phyloP scores from a whole-genome alignment of 2,888 invertebrate genomes.

The Conomelus anceps region DNA sequence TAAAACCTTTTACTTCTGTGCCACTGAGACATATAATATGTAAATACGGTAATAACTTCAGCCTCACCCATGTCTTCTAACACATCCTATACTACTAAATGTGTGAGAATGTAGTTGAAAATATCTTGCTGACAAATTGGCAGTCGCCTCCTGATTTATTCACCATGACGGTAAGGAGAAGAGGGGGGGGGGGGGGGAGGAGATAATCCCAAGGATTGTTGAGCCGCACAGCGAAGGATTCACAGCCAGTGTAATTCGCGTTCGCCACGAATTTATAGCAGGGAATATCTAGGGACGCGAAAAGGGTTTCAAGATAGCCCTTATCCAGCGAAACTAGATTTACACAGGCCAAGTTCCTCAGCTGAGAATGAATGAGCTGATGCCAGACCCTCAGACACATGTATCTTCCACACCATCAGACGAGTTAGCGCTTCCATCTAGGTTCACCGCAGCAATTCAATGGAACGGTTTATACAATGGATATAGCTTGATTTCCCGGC shows the following conservation, averaged over 20 bases:
- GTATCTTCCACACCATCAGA: neutral
- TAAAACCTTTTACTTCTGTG: too few species aligned
- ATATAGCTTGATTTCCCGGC: neutral
- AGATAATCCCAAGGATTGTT: neutral
- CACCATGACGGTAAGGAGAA: too few species aligned
- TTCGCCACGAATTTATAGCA: neutral
- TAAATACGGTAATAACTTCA: too few species aligned
- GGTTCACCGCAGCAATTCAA: neutral
- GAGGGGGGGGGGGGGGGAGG: neutral
- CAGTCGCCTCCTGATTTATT: neutral
- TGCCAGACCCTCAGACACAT: neutral
- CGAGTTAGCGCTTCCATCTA: neutral
- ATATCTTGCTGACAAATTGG: neutral
- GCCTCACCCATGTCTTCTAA: too few species aligned
- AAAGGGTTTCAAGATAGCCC: neutral
- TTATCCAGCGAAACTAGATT: neutral
- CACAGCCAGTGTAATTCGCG: neutral
- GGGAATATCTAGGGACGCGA: neutral
- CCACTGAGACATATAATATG: too few species aligned
- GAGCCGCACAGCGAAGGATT: neutral
- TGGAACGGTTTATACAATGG: neutral
- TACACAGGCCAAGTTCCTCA: neutral
- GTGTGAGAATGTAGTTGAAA: neutral
- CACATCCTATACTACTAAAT: too few species aligned
- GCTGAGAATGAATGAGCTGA: neutral